Percentiles rank a stretch among this genome's conserved stretches.
These are phyloP conservation scores for Leptobrachium ailaonicum DNA, from an alignment of 2,113 vertebrate species.

Conservation along the genomic window DNA sequence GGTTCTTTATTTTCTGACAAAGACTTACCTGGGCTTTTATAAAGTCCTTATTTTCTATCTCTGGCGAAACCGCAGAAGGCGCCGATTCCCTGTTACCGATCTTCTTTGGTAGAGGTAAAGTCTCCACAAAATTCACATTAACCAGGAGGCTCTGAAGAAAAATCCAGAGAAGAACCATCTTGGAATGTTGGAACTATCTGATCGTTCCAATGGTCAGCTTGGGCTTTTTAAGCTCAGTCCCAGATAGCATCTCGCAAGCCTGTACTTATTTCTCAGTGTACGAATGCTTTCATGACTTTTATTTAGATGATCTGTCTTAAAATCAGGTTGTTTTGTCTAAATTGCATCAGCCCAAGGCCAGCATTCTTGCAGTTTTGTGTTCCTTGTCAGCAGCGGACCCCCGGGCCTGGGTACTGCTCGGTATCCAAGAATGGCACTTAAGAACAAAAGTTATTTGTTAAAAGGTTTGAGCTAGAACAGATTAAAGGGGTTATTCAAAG, in stretches of 20 bases:
- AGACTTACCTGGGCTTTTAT: constrained; percentile 23
- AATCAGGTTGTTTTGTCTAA: neutral
- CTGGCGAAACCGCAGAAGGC: neutral
- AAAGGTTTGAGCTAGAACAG: neutral
- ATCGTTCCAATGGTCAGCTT: neutral
- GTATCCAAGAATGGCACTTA: neutral
- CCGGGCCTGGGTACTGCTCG: neutral
- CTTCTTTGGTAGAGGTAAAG: neutral
- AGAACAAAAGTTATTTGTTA: neutral
- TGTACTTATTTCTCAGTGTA: neutral
- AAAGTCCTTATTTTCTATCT: constrained; percentile 13
- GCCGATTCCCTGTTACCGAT: neutral
- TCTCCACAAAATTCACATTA: neutral
- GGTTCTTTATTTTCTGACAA: too few species aligned
- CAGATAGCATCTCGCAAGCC: constrained; percentile 4
- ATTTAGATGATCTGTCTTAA: neutral
- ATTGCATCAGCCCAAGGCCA: constrained; percentile 1
- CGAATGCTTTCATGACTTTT: neutral
- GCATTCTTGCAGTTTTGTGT: constrained; percentile 13
- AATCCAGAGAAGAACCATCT: constrained; percentile 21
- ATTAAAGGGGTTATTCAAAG: neutral
- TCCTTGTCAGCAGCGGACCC: neutral
- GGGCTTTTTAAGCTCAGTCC: neutral
- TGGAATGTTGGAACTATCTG: neutral
- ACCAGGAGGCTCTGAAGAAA: neutral